Base-by-base conservation (phyloP, 2,113 vertebrate species). In the Phyllostomus hastatus region DNA sequence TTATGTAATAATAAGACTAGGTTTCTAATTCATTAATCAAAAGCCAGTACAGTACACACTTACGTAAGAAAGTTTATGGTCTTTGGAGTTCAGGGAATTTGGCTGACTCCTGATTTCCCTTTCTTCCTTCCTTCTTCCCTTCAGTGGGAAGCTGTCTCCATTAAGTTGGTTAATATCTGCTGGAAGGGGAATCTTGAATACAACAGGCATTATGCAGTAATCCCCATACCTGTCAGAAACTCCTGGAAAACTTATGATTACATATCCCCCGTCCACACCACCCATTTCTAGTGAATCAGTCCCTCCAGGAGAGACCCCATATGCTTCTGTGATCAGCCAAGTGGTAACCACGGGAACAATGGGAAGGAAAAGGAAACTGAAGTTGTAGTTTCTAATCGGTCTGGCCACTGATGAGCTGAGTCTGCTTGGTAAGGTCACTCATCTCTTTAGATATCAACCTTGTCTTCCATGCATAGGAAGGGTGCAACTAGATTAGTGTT, bases 1-100 rank as follows among this genome's bases (percentile, higher is more conserved):
- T 79, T 79, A 50, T 84, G 6, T 73, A 93, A 78, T 75, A 90
- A 66, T 64, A 81, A 90, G 46, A 33, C 69, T 59, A 70, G 46
- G 33, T 93, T 92, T 61, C 57, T 88, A 84, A 86, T 28, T 64
- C 46, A 73, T 90, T 70, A 90, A 86, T 89, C 50, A 57, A 88
- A 96, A 57, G 50, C 67, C 38, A 50, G 22, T 38, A 16, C 9
- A 78, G 35, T 50, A 81, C 15, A 75, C 16, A 73, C 3, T 9
- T 52, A 46, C 3, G 4, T 54, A 50, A 91, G 50, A 48, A 91
- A 59, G 41, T 52, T 57, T 75, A 75, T 38, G 54, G 1, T 79
- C 38, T 93, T 93, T 31, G 31, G 3, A 82, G 22, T 35, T 72
- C 59, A 82, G 24, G 35, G 46, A 90, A 78, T 72, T 78, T 94